Percentiles rank a stretch among this genome's conserved stretches.
phyloP scores from a whole-genome alignment of 2,888 invertebrate species.

The Phorcus lineatus region DNA sequence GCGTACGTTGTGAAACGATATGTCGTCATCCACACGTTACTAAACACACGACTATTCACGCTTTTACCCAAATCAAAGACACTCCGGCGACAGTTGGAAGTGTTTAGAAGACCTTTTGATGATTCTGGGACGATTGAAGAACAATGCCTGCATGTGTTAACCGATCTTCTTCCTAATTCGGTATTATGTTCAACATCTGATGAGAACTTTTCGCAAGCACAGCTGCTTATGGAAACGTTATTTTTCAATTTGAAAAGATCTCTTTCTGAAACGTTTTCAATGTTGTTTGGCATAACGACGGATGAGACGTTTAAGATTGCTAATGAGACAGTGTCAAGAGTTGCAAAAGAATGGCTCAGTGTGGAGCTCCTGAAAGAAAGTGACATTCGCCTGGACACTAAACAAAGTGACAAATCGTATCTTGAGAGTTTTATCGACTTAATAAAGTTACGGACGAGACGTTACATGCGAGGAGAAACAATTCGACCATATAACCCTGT shows the following conservation, averaged over 20 bases:
- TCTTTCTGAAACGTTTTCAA: conserved; percentile 13
- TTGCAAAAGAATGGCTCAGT: conserved; percentile 4
- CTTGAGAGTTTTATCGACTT: conserved; percentile 12
- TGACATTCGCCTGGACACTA: not conserved
- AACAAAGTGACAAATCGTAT: conserved; percentile 8
- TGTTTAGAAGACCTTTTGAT: not conserved
- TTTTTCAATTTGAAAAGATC: conserved; percentile 13
- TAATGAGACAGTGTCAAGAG: conserved; percentile 21
- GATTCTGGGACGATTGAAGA: conserved; percentile 7
- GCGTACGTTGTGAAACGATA: conserved; percentile 46
- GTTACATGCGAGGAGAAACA: conserved; percentile 22
- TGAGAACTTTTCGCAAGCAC: not conserved
- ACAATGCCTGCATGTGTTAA: conserved; percentile 18
- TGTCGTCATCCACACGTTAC: conserved; percentile 49
- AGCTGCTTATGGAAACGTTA: not conserved
- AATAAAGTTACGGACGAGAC: conserved; percentile 1
- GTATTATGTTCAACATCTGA: conserved; percentile 9
- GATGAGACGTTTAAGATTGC: conserved; percentile 13
- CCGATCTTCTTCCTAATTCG: conserved; percentile 15
- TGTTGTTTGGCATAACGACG: conserved; percentile 18
- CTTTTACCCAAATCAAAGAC: conserved; percentile 40
- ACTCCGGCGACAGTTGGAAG: not conserved
- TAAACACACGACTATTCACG: conserved; percentile 50
- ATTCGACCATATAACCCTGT: not conserved
- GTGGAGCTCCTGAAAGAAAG: conserved; percentile 4